phyloP scores from a whole-genome alignment of 2,797 vertebrate species.

The Propithecus perrieri region DNA sequence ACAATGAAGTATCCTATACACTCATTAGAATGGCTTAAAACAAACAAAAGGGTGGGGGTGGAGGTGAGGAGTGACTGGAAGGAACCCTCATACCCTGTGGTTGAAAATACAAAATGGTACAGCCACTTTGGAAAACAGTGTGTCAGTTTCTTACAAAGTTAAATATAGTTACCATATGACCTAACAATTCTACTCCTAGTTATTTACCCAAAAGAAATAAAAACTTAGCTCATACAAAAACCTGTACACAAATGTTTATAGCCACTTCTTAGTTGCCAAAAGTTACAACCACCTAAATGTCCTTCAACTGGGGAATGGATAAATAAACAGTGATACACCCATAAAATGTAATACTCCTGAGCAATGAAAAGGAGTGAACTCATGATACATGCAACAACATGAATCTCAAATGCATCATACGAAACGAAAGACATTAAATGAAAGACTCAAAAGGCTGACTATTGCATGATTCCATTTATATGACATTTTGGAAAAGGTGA shows the following conservation, averaged over 20 bases:
- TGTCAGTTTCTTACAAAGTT: not conserved
- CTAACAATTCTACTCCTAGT: not conserved
- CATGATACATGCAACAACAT: fast-evolving
- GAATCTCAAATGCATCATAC: not conserved
- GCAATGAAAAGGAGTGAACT: not conserved
- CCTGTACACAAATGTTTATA: not conserved
- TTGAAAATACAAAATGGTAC: not conserved
- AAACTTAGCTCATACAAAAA: not conserved
- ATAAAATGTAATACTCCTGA: not conserved
- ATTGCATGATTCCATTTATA: not conserved
- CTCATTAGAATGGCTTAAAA: not conserved
- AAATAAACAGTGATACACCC: not conserved
- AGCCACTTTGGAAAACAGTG: not conserved
- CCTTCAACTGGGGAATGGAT: not conserved
- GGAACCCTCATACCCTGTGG: not conserved
- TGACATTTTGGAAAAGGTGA: not conserved
- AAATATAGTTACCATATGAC: not conserved
- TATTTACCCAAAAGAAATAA: not conserved
- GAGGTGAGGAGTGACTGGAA: not conserved
- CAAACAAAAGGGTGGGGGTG: not conserved
- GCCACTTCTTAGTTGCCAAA: not conserved
- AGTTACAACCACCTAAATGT: not conserved
- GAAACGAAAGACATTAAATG: not conserved
- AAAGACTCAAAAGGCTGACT: not conserved
- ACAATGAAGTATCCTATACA: not conserved